phyloP scores from a whole-genome alignment of 2,113 vertebrate species.

The Tyrannus savana region DNA sequence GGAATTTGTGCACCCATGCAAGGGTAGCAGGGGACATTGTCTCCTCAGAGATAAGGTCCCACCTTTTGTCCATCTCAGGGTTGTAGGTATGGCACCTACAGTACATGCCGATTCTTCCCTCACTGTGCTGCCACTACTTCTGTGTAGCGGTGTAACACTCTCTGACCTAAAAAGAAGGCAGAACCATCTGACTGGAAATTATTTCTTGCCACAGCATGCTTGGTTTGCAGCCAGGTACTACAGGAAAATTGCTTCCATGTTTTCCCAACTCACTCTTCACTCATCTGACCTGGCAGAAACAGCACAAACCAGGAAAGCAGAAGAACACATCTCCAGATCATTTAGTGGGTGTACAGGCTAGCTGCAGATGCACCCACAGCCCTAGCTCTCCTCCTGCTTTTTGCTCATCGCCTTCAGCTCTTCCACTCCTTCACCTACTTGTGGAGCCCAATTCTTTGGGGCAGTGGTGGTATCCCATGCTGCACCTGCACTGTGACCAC shows the following conservation, averaged over 20 bases:
- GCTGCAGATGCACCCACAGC: background rate
- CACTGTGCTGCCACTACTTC: rapidly evolving
- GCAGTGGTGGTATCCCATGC: rapidly evolving
- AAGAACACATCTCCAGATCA: background rate
- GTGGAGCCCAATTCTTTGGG: background rate
- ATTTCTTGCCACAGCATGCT: background rate
- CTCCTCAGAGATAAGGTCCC: background rate
- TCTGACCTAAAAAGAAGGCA: background rate
- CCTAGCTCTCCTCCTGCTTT: background rate
- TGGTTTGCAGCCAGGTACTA: background rate
- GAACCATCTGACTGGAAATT: background rate
- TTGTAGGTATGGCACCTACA: background rate
- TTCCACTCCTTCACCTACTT: background rate
- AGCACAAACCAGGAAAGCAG: background rate
- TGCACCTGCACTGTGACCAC: background rate
- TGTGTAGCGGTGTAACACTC: background rate
- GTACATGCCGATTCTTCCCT: background rate
- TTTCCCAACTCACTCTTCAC: background rate
- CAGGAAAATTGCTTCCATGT: background rate
- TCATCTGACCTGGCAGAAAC: background rate
- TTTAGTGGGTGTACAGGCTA: background rate
- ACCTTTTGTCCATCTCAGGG: background rate
- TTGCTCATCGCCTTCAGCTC: background rate
- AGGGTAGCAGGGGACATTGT: background rate
- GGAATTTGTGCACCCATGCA: background rate